Conservation (phyloP, 2,888 invertebrate genomes). For the Meandrusa payeni region DNA sequence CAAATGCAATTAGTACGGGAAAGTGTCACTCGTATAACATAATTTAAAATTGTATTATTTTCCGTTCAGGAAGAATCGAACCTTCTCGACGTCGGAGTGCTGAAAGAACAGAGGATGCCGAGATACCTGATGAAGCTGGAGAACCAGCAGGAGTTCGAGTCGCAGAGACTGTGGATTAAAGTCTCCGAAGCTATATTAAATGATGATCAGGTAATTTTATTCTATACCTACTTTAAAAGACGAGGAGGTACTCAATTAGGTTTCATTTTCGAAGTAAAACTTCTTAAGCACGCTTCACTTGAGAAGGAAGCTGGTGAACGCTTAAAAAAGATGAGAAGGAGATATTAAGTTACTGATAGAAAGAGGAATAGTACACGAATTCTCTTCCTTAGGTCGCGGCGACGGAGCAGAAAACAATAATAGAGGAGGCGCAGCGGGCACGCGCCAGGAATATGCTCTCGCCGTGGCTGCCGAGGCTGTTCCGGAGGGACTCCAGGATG, state of each 20-base stretch:
- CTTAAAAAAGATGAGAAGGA: no score
- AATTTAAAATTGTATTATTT: no score
- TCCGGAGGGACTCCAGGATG: conserved; percentile 55
- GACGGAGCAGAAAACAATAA: conserved; percentile 93
- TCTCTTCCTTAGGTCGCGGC: conserved; percentile 84
- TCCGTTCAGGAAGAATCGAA: conserved; percentile 81
- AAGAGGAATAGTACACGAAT: no score
- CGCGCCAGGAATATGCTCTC: conserved; percentile 84
- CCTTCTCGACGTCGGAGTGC: conserved; percentile 87
- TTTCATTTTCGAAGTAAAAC: not conserved
- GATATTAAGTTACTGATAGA: no score
- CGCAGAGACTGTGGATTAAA: conserved; percentile 92
- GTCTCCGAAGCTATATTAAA: conserved; percentile 91
- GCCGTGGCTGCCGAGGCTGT: conserved; percentile 87
- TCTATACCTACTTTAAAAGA: no score
- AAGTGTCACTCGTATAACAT: no score
- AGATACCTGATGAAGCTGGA: conserved; percentile 90
- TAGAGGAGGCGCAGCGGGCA: conserved; percentile 93
- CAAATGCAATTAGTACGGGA: no score
- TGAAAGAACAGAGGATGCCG: conserved; percentile 86
- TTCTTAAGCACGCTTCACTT: no score
- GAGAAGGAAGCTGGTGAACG: no score
- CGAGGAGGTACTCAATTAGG: no score
- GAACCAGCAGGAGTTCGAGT: conserved; percentile 89
- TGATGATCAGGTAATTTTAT: conserved; percentile 93